These are phyloP conservation scores for Salpingus planirostris DNA, from an alignment of 2,888 invertebrate genomes.

Conservation along the genomic window DNA sequence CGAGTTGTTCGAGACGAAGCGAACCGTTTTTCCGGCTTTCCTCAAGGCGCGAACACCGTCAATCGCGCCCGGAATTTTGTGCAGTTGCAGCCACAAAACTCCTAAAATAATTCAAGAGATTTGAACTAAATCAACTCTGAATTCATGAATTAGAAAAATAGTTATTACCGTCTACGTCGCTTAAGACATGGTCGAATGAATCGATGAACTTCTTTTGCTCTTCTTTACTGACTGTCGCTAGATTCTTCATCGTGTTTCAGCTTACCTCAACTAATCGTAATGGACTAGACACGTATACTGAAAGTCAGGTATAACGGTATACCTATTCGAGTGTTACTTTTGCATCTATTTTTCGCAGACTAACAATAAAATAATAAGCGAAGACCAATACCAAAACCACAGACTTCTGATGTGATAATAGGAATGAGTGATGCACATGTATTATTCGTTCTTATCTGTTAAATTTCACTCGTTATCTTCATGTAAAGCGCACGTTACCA, in stretches of 20 bases:
- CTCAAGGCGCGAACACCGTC: conserved; percentile 43
- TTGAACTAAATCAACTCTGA: conserved; percentile 2
- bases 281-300: too few relatives aligned
- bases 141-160: conserved; percentile 3
- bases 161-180: conserved; percentile 17
- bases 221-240: conserved; percentile 9
- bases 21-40: conserved; percentile 42
- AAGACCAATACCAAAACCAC: too few relatives aligned
- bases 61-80: conserved; percentile 40
- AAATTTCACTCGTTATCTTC: too few relatives aligned
- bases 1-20: conserved; percentile 26
- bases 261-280: too few relatives aligned
- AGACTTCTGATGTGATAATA: too few relatives aligned
- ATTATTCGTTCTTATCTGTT: too few relatives aligned
- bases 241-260: conserved; percentile 18
- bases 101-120: conserved; percentile 38
- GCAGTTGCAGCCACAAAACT: conserved; percentile 42
- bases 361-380: too few relatives aligned
- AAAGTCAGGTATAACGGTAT: too few relatives aligned
- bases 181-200: conserved; percentile 17
- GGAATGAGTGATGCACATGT: too few relatives aligned
- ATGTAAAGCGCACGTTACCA: too few relatives aligned
- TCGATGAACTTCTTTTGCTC: conserved; percentile 17
- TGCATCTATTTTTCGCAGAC: too few relatives aligned
- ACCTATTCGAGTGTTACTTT: too few relatives aligned